Conservation (phyloP, 1,140 invertebrate genomes). For the Bombus confusus region DNA sequence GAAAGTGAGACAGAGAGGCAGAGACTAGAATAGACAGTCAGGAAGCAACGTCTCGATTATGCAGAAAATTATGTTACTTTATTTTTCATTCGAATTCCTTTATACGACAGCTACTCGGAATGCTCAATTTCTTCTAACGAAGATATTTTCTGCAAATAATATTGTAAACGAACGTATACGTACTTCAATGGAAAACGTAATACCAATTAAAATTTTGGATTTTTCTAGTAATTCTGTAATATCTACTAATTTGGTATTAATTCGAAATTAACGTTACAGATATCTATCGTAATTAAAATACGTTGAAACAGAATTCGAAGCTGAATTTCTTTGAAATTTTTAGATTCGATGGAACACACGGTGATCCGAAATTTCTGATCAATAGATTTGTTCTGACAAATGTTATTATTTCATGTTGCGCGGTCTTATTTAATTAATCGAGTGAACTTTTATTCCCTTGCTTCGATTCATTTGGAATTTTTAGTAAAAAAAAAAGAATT, state of each 20-base stretch:
- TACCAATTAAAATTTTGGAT: no score
- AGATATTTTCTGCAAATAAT: no score
- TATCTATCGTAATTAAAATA: no score
- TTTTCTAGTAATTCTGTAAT: no score
- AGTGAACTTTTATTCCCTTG: no score
- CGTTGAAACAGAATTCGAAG: background rate
- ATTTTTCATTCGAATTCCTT: no score
- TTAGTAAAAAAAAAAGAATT: background rate
- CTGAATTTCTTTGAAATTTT: background rate
- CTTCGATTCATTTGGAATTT: background rate
- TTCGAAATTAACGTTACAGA: no score
- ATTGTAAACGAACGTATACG: no score
- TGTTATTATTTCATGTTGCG: background rate
- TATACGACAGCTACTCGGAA: no score
- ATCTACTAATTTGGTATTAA: no score
- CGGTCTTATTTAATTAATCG: slow-evolving; percentile 7
- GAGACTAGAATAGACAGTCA: background rate
- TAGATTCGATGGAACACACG: background rate
- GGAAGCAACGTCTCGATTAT: background rate
- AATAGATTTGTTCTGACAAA: background rate
- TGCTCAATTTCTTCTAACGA: no score
- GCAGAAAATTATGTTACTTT: background rate
- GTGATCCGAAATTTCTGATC: background rate
- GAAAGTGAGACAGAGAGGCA: background rate
- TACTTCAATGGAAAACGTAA: no score